These are phyloP conservation scores for Ichneumoninae sp. DNA, from an alignment of 2,888 invertebrate species.

Conservation along the genomic window DNA sequence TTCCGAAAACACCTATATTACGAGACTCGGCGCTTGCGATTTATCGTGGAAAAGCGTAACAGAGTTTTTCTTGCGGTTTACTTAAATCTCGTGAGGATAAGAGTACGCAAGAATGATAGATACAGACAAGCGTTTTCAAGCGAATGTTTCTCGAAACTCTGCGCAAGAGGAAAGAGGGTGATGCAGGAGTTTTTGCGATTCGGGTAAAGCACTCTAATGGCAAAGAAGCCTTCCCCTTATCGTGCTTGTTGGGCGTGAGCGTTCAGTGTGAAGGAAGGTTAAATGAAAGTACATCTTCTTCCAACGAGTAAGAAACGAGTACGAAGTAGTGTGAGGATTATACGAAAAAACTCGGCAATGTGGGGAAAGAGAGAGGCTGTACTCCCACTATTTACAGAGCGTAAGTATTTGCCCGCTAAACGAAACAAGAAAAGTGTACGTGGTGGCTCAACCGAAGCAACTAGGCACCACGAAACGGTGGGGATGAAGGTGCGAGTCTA, in stretches of 20 bases:
- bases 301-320: background rate
- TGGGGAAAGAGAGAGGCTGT: background rate
- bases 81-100: conserved; percentile 8
- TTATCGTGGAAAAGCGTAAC: conserved; percentile 41
- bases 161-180: conserved; percentile 15
- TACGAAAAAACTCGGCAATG: background rate
- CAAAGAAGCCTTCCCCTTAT: conserved; percentile 41
- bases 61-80: conserved; percentile 26
- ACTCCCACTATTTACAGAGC: conserved; percentile 63
- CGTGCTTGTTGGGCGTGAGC: conserved; percentile 7
- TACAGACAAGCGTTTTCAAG: background rate
- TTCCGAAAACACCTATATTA: background rate
- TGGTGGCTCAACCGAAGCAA: conserved; percentile 18
- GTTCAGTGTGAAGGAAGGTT: conserved; percentile 23
- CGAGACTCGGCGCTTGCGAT: conserved; percentile 1
- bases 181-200: conserved; percentile 48
- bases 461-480: background rate
- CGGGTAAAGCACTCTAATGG: conserved; percentile 60
- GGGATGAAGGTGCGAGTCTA: background rate
- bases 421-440: conserved; percentile 64
- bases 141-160: conserved; percentile 11
- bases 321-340: background rate
- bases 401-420: conserved; percentile 62
- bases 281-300: conserved; percentile 40
- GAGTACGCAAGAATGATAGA: background rate